Percentiles rank a stretch among this genome's conserved stretches.
Conservation (phyloP, 2,797 vertebrate species). For the Basileuterus tristriatus region DNA sequence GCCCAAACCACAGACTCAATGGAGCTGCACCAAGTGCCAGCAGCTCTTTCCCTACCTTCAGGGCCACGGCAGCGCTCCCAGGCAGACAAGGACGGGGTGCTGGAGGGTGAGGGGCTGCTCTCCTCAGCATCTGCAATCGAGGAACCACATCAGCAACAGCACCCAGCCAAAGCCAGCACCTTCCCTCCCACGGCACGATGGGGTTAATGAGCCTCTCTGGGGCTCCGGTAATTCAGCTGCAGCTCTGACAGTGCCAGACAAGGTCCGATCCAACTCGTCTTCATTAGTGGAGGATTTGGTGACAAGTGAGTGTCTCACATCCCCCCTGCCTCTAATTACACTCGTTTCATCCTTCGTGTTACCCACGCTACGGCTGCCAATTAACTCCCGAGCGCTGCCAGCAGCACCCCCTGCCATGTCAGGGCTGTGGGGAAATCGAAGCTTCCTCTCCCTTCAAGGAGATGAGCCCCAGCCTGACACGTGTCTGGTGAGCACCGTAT, state of each 20-base stretch:
- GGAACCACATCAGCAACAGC: background rate
- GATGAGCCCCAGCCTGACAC: background rate
- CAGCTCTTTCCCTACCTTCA: conserved; percentile 74
- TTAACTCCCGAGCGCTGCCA: background rate
- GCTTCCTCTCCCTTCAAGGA: background rate
- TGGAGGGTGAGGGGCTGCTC: conserved; percentile 68
- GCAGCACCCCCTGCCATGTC: background rate
- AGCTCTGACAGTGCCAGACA: background rate
- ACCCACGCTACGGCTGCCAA: background rate
- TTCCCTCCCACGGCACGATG: rapidly evolving
- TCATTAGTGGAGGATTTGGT: conserved; percentile 30
- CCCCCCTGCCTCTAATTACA: conserved; percentile 12
- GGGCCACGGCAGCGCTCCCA: conserved; percentile 78
- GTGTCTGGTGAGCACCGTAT: background rate
- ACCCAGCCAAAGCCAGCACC: background rate
- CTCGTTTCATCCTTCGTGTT: background rate
- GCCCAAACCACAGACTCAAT: rapidly evolving
- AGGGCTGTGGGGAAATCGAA: background rate
- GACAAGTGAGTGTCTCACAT: conserved; percentile 17
- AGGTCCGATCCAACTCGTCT: background rate
- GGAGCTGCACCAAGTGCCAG: background rate
- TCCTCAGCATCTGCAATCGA: conserved; percentile 76
- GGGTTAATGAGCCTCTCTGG: background rate
- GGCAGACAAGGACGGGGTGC: conserved; percentile 68
- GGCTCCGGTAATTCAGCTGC: background rate